A percentile compares a stretch with the other conserved stretches of the same genome.
These are phyloP conservation scores for Taphrorychus bicolor DNA, from an alignment of 2,888 invertebrate genomes.

Conservation along the genomic window DNA sequence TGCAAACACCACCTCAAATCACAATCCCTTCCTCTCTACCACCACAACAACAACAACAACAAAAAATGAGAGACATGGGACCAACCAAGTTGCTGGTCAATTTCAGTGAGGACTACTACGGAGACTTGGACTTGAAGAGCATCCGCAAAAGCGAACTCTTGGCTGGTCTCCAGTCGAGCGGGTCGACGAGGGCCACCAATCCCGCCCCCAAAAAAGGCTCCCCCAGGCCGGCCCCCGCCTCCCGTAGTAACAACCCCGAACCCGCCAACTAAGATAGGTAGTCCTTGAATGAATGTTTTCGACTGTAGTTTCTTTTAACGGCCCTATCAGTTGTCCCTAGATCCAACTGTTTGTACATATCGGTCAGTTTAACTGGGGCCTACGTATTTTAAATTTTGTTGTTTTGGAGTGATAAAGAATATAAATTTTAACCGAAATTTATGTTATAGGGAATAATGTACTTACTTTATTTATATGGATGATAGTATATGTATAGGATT, in stretches of 20 bases:
- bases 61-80: neutral
- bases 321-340: slow-evolving; percentile 3
- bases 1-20: neutral
- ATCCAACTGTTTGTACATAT: slow-evolving; percentile 13
- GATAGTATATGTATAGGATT: slow-evolving; percentile 3
- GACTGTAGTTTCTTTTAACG: slow-evolving; percentile 14
- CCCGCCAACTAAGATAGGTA: slow-evolving; percentile 51
- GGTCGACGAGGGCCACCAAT: slow-evolving; percentile 60
- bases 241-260: slow-evolving; percentile 55
- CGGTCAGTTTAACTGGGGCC: slow-evolving; percentile 12
- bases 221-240: slow-evolving; percentile 59
- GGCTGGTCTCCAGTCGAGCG: slow-evolving; percentile 75
- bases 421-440: neutral
- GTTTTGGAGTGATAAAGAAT: neutral
- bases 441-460: neutral
- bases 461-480: slow-evolving; percentile 18
- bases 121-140: slow-evolving; percentile 92
- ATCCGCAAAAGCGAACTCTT: slow-evolving; percentile 93
- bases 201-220: slow-evolving; percentile 56
- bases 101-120: slow-evolving; percentile 96
- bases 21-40: neutral
- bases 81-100: slow-evolving; percentile 41
- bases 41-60: neutral
- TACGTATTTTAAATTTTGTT: no score
- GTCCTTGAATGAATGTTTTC: neutral